Evolutionary conservation across 2,888 invertebrate species (phyloP).

Genomic region (Nymphalis urticae): DNA sequence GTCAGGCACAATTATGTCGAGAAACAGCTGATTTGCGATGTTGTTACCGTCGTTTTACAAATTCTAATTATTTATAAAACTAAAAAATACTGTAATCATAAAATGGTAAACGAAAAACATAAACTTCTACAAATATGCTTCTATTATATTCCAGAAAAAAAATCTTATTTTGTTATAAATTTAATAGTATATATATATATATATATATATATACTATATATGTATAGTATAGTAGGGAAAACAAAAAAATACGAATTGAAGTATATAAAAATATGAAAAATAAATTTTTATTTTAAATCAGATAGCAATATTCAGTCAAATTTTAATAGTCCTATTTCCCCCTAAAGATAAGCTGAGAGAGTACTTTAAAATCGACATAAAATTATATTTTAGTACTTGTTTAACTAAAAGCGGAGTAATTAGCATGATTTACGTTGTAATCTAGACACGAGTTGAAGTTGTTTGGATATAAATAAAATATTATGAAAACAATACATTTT

Average conservation of each 20-base stretch:
- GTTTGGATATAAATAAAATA: slow-evolving; percentile 15
- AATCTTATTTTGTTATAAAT: too few species aligned
- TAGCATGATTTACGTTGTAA: slow-evolving; percentile 20
- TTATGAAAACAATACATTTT: slow-evolving; percentile 10
- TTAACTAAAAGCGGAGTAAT: slow-evolving; percentile 17
- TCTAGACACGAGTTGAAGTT: slow-evolving; percentile 12
- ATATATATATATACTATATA: too few species aligned
- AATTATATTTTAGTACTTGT: slow-evolving; percentile 25
- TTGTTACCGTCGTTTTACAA: not conserved
- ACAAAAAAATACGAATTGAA: too few species aligned
- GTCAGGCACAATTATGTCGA: slow-evolving; percentile 28
- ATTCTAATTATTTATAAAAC: not conserved
- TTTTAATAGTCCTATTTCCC: not conserved
- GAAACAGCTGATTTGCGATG: slow-evolving; percentile 21
- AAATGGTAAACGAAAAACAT: too few species aligned
- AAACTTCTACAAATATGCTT: too few species aligned
- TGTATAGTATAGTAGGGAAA: too few species aligned
- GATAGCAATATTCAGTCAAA: not conserved
- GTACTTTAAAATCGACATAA: slow-evolving; percentile 12
- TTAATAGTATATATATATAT: too few species aligned
- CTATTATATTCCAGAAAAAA: too few species aligned
- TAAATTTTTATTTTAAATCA: too few species aligned
- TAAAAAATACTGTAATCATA: too few species aligned
- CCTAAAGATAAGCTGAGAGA: not conserved
- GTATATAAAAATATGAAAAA: too few species aligned